These are phyloP conservation scores for Triplophysa bombifrons DNA, from an alignment of 2,797 vertebrate species.

Conservation along the genomic window DNA sequence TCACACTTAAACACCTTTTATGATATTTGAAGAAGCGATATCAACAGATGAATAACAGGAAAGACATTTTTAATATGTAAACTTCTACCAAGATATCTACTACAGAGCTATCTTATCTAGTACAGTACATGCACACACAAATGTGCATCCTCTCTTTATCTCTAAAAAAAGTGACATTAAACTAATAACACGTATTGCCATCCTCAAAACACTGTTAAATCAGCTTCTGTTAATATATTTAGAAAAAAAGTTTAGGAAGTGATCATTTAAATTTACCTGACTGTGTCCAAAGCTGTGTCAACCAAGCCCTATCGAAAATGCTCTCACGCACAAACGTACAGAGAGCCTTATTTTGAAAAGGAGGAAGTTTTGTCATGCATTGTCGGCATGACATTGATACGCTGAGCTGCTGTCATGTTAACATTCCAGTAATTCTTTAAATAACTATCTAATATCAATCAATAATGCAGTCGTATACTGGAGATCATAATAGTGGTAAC, in stretches of 20 bases:
- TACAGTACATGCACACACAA: background rate
- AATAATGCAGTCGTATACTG: background rate
- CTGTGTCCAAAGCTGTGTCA: background rate
- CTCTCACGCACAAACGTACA: background rate
- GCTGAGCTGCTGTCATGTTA: background rate
- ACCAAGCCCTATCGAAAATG: background rate
- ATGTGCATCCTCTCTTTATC: background rate
- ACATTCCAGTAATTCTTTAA: background rate
- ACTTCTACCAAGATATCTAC: background rate
- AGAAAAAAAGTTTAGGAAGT: background rate
- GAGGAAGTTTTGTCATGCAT: background rate
- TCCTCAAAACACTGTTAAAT: background rate
- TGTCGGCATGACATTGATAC: background rate
- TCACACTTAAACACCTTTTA: too few species aligned
- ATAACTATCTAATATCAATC: background rate
- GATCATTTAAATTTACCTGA: conserved; percentile 4
- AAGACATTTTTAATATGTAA: background rate
- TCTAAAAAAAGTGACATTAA: background rate
- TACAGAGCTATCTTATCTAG: too few species aligned
- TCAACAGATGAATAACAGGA: too few species aligned
- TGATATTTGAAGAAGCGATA: too few species aligned
- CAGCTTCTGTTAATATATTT: too few species aligned
- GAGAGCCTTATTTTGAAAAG: background rate
- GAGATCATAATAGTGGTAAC: background rate
- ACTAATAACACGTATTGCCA: too few species aligned